Evolutionary conservation across 2,888 invertebrate genomes (phyloP).

Genomic region (Heliconius sara): DNA sequence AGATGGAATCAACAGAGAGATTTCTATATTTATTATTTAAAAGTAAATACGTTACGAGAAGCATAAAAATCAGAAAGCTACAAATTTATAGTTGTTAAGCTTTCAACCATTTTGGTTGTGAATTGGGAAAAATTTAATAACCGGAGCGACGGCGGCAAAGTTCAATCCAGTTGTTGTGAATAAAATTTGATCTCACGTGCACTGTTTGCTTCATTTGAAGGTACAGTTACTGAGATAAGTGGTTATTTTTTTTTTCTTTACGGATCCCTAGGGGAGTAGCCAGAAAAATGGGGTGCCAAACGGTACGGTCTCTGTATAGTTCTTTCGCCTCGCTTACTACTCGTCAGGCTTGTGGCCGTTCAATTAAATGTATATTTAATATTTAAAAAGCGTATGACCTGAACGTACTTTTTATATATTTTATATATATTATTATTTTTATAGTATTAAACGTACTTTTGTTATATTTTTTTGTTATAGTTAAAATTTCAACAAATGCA

Average conservation of each 20-base stretch:
- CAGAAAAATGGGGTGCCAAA: too few species aligned
- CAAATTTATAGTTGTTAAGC: slow-evolving; percentile 14
- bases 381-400: too few species aligned
- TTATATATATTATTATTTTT: too few species aligned
- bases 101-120: slow-evolving; percentile 4
- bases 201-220: slow-evolving; percentile 20
- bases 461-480: too few species aligned
- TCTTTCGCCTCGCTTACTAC: too few species aligned
- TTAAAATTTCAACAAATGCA: too few species aligned
- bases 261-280: background rate
- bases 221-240: background rate
- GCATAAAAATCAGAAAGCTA: background rate
- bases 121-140: slow-evolving; percentile 17
- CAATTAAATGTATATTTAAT: too few species aligned
- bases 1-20: background rate
- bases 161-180: slow-evolving; percentile 19
- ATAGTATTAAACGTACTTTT: too few species aligned
- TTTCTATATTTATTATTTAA: slow-evolving; percentile 5
- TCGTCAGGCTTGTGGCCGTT: too few species aligned
- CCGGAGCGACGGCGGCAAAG: background rate
- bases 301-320: too few species aligned
- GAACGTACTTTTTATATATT: too few species aligned
- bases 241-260: background rate
- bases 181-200: slow-evolving; percentile 32
- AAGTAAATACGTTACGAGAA: background rate